phyloP scores from a whole-genome alignment of 2,888 invertebrate species.

The Xestia sexstrigata region DNA sequence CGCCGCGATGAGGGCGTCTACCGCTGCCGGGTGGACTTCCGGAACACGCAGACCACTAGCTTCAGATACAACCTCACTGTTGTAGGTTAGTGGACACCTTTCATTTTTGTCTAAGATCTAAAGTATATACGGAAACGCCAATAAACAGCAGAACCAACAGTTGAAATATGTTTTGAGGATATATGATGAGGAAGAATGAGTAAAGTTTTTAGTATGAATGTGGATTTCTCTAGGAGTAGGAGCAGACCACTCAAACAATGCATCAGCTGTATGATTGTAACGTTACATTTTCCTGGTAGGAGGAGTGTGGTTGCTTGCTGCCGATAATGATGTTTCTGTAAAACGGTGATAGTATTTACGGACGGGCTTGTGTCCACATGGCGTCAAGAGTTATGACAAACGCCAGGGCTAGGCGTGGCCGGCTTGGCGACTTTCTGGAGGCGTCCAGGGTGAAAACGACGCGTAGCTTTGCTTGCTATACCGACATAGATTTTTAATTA shows the following conservation, averaged over 20 bases:
- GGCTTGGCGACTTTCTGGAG: too few relatives aligned
- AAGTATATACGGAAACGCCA: not conserved
- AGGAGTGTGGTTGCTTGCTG: too few relatives aligned
- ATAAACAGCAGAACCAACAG: not conserved
- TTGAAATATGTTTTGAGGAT: not conserved
- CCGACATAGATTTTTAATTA: too few relatives aligned
- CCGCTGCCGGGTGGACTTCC: slow-evolving; percentile 97
- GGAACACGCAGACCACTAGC: slow-evolving; percentile 97
- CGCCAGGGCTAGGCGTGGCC: too few relatives aligned
- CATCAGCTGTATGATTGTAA: not conserved
- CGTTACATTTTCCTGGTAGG: too few relatives aligned
- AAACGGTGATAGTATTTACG: too few relatives aligned
- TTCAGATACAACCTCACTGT: slow-evolving; percentile 96
- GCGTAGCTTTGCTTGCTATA: too few relatives aligned
- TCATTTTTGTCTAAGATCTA: not conserved
- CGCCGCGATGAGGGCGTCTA: slow-evolving; percentile 97
- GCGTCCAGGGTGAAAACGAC: too few relatives aligned
- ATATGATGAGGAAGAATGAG: not conserved
- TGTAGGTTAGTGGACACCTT: slow-evolving; percentile 30
- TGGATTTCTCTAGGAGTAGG: not conserved
- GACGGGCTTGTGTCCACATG: too few relatives aligned
- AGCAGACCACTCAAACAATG: not conserved
- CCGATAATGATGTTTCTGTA: too few relatives aligned
- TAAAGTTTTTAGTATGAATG: not conserved
- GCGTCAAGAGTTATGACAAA: too few relatives aligned